Evolutionary conservation across 2,888 invertebrate species (phyloP).

Genomic region (Amphimallon solstitiale): DNA sequence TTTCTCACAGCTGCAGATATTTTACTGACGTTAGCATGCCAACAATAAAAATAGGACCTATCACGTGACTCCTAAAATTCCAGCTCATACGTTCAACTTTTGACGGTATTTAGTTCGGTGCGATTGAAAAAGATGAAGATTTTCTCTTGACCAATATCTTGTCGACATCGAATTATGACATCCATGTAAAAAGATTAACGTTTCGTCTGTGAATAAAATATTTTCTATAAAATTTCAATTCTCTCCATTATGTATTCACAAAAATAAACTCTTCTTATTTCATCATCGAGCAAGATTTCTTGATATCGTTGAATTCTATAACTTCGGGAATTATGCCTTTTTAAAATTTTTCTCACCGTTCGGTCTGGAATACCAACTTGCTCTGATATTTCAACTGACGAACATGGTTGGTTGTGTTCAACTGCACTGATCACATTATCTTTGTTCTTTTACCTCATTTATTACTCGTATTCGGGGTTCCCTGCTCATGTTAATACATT

Average conservation of each 20-base stretch:
- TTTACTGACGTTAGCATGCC: too few relatives aligned
- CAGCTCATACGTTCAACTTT: too few relatives aligned
- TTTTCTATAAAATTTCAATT: slow-evolving; percentile 12
- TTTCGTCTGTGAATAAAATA: background rate
- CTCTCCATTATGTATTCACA: background rate
- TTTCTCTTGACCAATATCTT: too few relatives aligned
- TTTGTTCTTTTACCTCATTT: background rate
- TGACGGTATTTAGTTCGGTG: too few relatives aligned
- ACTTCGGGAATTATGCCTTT: background rate
- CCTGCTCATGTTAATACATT: background rate
- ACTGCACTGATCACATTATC: background rate
- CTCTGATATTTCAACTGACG: background rate
- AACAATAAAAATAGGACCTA: too few relatives aligned
- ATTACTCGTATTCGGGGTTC: background rate
- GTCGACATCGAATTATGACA: too few relatives aligned
- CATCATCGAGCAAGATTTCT: background rate
- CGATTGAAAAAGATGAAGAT: too few relatives aligned
- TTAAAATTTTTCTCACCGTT: background rate
- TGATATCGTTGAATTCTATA: background rate
- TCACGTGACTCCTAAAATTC: too few relatives aligned
- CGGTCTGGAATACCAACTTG: background rate
- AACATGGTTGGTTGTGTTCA: background rate
- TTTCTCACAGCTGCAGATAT: too few relatives aligned
- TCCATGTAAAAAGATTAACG: too few relatives aligned
- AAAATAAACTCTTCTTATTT: background rate